Conservation (phyloP, 2,113 vertebrate species). For the Sturnus vulgaris region DNA sequence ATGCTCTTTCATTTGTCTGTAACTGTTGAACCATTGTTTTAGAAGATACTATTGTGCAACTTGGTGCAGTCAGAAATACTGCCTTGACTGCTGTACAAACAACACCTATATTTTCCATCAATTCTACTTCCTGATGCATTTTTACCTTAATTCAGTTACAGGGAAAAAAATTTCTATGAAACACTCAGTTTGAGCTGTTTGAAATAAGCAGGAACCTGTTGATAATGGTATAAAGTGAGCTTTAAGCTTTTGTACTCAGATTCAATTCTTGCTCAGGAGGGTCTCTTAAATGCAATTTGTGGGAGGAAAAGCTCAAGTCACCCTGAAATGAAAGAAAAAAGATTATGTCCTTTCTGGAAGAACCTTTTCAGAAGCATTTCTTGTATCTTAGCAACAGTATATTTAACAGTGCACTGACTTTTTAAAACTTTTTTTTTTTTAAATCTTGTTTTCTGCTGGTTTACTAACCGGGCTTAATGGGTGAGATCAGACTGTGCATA, state of each 20-base stretch:
- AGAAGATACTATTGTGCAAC: background rate
- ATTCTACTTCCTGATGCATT: background rate
- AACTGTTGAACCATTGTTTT: background rate
- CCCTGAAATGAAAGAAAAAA: background rate
- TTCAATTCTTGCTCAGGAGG: background rate
- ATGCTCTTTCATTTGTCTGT: background rate
- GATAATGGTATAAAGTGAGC: background rate
- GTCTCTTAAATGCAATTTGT: background rate
- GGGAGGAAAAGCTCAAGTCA: background rate
- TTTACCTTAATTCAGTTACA: background rate
- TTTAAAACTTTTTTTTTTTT: background rate
- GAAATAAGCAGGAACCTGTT: background rate
- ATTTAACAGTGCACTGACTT: background rate
- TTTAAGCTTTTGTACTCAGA: background rate
- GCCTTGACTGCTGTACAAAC: background rate
- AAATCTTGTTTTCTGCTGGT: background rate
- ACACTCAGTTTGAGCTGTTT: background rate
- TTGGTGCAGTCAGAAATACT: background rate
- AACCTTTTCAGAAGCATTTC: background rate
- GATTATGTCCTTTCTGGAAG: background rate
- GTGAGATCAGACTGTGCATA: background rate
- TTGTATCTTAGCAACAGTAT: background rate
- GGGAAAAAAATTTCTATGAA: background rate
- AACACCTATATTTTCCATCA: background rate
- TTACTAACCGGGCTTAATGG: background rate